phyloP scores from a whole-genome alignment of 2,113 vertebrate species.

The Laticauda laticaudata region DNA sequence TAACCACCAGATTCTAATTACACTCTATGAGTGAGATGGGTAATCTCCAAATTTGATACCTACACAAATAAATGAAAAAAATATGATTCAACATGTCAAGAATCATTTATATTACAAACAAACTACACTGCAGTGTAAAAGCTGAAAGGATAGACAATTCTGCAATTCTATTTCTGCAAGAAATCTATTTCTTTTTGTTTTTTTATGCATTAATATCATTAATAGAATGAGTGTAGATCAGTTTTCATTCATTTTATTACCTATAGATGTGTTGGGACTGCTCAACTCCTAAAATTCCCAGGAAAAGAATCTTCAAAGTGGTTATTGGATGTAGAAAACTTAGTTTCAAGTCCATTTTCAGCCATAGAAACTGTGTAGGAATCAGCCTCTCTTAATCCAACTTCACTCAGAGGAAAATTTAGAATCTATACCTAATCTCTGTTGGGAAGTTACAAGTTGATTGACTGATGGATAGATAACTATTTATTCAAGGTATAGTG shows the following conservation, averaged over 20 bases:
- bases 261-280: not conserved
- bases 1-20: not conserved
- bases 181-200: not conserved
- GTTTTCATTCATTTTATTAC: not conserved
- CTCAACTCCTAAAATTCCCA: not conserved
- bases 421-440: not conserved
- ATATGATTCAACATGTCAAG: not conserved
- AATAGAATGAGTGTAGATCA: not conserved
- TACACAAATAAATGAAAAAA: not conserved
- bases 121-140: not conserved
- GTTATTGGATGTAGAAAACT: not conserved
- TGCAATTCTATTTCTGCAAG: not conserved
- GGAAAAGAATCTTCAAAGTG: not conserved
- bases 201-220: not conserved
- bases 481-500: not conserved
- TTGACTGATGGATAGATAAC: not conserved
- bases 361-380: not conserved
- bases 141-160: not conserved
- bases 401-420: not conserved
- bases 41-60: not conserved
- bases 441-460: not conserved
- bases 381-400: not conserved
- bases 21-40: not conserved
- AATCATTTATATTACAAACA: not conserved
- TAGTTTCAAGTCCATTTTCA: not conserved